Evolutionary conservation across 2,113 vertebrate species (phyloP).

Genomic region (Saiga tatarica): DNA sequence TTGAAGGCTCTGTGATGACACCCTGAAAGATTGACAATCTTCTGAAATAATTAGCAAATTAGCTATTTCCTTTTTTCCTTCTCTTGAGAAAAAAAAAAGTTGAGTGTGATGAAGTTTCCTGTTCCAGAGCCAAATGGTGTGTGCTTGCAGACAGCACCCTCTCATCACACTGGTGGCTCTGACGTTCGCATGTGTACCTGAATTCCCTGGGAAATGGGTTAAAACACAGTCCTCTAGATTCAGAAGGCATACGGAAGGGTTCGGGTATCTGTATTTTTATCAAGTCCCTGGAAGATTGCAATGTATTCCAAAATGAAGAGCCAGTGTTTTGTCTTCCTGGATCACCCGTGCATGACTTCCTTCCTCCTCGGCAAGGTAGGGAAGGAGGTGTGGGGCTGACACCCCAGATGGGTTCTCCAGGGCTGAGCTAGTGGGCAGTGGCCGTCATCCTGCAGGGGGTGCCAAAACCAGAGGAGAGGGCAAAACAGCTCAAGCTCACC

Average conservation of each 20-base stretch:
- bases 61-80: not conserved
- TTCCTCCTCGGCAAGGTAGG: not conserved
- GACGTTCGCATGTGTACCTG: not conserved
- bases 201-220: not conserved
- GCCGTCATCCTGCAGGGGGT: not conserved
- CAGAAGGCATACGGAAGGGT: not conserved
- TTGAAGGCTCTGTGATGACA: not conserved
- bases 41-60: conserved; percentile 25
- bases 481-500: not conserved
- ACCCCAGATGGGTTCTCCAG: not conserved
- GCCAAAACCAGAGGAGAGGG: not conserved
- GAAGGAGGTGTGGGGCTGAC: not conserved
- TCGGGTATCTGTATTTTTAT: not conserved
- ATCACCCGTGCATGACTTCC: not conserved
- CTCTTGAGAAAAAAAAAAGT: not conserved
- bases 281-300: not conserved
- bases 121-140: not conserved
- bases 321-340: not conserved
- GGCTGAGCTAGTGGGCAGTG: no score
- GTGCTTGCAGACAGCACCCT: not conserved
- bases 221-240: not conserved
- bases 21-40: not conserved
- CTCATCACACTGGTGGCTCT: not conserved
- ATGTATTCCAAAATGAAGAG: not conserved
- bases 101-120: not conserved